Evolutionary conservation across 2,797 vertebrate genomes (phyloP).

Genomic region (Enteromius unitaeniatus): DNA sequence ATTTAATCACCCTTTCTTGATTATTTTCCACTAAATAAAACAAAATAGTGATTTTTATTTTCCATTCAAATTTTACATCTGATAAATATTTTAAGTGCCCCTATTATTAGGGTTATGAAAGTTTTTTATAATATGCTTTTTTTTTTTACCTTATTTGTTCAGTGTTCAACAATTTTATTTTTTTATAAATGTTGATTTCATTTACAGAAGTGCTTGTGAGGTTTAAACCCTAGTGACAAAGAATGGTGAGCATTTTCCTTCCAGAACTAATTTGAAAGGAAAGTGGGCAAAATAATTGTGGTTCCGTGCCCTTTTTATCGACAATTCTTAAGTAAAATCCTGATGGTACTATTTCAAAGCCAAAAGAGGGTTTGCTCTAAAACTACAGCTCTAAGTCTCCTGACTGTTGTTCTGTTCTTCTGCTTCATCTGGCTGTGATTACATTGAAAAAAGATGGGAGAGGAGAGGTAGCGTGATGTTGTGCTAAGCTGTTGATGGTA

Average conservation of each 20-base stretch:
- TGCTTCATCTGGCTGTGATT: conserved; percentile 36
- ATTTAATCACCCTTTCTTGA: background rate
- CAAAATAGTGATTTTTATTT: background rate
- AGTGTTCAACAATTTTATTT: too few species aligned
- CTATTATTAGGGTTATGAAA: too few species aligned
- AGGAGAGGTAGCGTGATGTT: conserved; percentile 1
- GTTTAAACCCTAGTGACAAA: too few species aligned
- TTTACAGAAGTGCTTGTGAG: too few species aligned
- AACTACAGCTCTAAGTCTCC: background rate
- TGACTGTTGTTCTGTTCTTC: conserved; percentile 16
- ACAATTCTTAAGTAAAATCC: background rate
- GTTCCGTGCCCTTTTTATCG: background rate
- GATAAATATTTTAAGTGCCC: background rate
- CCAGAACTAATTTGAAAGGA: too few species aligned
- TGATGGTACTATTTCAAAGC: background rate
- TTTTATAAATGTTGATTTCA: too few species aligned
- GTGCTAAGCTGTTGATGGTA: conserved; percentile 50
- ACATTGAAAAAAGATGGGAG: background rate
- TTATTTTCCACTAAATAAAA: background rate
- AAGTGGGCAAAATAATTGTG: too few species aligned
- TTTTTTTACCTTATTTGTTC: too few species aligned
- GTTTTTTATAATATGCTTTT: too few species aligned
- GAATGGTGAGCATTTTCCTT: too few species aligned
- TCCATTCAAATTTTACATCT: background rate
- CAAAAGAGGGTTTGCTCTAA: background rate